These are phyloP conservation scores for Nezara viridula DNA, from an alignment of 2,888 invertebrate genomes.

Conservation along the genomic window DNA sequence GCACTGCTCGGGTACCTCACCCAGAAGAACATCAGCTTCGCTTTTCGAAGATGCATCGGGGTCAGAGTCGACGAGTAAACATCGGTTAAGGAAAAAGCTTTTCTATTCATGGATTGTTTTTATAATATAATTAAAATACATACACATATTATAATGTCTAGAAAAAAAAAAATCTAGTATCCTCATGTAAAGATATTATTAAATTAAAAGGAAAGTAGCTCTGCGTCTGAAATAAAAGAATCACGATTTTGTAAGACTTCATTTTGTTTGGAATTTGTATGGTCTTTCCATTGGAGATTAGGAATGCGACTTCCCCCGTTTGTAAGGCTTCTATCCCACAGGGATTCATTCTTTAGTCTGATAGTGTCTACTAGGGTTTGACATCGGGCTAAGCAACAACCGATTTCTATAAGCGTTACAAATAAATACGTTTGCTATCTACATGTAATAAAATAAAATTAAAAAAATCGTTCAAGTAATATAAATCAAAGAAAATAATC, in stretches of 20 bases:
- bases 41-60: slow-evolving; percentile 99
- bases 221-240: slow-evolving; percentile 58
- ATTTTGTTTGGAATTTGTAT: slow-evolving; percentile 59
- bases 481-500: background rate
- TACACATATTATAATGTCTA: background rate
- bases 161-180: slow-evolving; percentile 12
- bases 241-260: slow-evolving; percentile 59
- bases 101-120: background rate
- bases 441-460: background rate
- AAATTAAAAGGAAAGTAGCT: slow-evolving; percentile 54
- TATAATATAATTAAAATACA: background rate
- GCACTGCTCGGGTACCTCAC: slow-evolving; percentile 99
- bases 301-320: slow-evolving; percentile 55
- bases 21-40: slow-evolving; percentile 99
- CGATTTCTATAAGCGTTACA: background rate
- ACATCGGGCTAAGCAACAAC: slow-evolving; percentile 19
- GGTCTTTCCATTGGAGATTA: slow-evolving; percentile 58
- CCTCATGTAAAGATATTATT: slow-evolving; percentile 25
- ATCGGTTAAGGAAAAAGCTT: slow-evolving; percentile 77
- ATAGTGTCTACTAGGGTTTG: slow-evolving; percentile 43
- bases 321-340: slow-evolving; percentile 60
- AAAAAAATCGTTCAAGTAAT: background rate
- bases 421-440: background rate
- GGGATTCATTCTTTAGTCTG: slow-evolving; percentile 55
- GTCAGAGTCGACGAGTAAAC: slow-evolving; percentile 96